A percentile compares a stretch with the other conserved stretches of the same genome.
phyloP scores from a whole-genome alignment of 2,797 vertebrate genomes.

The Amphiprion clarkii region DNA sequence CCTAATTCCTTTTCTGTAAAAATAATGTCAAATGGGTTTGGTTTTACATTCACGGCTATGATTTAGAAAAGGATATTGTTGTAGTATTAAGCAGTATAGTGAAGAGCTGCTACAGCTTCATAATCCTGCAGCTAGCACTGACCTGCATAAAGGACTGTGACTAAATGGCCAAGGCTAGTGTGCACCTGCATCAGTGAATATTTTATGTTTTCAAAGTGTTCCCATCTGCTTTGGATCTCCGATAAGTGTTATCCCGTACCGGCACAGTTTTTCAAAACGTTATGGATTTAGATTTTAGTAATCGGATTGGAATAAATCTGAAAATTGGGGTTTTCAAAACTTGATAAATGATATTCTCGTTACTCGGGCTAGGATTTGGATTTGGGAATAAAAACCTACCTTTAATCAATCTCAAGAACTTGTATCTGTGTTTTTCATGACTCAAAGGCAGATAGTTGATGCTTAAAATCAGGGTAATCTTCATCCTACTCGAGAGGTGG shows the following conservation, averaged over 20 bases:
- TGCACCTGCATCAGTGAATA: constrained; percentile 23
- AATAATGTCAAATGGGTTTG: not conserved
- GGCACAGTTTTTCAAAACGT: constrained; percentile 35
- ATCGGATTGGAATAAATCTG: constrained; percentile 45
- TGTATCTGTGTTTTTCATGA: constrained; percentile 42
- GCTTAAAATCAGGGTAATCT: constrained; percentile 59
- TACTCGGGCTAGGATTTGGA: constrained; percentile 54
- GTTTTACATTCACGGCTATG: not conserved
- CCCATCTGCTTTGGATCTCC: constrained; percentile 45
- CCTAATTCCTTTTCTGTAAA: not conserved
- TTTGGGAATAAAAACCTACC: constrained; percentile 46
- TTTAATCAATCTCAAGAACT: constrained; percentile 48
- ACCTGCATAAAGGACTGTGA: constrained; percentile 7
- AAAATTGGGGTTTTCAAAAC: constrained; percentile 32
- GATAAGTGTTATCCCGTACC: constrained; percentile 39
- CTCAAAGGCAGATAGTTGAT: constrained; percentile 53
- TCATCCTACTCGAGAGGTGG: constrained; percentile 58
- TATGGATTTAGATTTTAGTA: constrained; percentile 42
- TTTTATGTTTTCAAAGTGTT: constrained; percentile 38
- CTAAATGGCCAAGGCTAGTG: constrained; percentile 18
- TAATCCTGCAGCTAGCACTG: constrained; percentile 2
- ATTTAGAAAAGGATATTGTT: constrained; percentile 1
- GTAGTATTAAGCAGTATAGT: not conserved
- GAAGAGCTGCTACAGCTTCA: not conserved
- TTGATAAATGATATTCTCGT: constrained; percentile 21